Evolutionary conservation across 2,797 vertebrate genomes (phyloP).

Genomic region (Pseudomugil gertrudae): DNA sequence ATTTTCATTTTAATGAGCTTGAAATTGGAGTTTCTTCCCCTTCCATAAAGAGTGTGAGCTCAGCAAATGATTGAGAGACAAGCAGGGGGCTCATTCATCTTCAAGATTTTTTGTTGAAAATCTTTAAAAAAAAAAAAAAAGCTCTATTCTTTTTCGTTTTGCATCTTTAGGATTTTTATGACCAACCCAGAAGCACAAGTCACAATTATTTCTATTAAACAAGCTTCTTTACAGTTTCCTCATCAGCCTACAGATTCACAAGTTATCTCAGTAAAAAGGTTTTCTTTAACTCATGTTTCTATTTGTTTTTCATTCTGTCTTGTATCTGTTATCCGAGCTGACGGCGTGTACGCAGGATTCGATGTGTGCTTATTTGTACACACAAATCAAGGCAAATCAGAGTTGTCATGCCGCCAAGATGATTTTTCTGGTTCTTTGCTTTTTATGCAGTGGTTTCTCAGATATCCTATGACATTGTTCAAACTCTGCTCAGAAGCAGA

Average conservation of each 20-base stretch:
- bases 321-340: too few species aligned
- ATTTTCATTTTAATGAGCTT: conserved; percentile 45
- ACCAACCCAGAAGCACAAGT: conserved; percentile 53
- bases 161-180: conserved; percentile 20
- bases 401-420: neutral
- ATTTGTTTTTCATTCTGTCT: neutral
- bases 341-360: neutral
- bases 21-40: conserved; percentile 35
- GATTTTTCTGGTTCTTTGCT: neutral
- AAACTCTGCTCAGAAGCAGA: neutral
- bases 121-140: neutral
- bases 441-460: neutral
- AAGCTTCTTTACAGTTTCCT: conserved; percentile 57
- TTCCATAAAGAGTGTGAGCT: conserved; percentile 13
- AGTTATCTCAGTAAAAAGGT: conserved; percentile 22
- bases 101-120: conserved; percentile 11
- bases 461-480: neutral
- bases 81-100: conserved; percentile 6
- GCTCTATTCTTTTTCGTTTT: too few species aligned
- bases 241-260: conserved; percentile 35
- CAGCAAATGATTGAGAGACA: conserved; percentile 28
- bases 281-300: neutral
- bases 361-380: neutral
- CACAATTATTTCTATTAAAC: too few species aligned
- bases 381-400: neutral